These are phyloP conservation scores for Operophtera brumata DNA, from an alignment of 2,888 invertebrate species.

Conservation along the genomic window DNA sequence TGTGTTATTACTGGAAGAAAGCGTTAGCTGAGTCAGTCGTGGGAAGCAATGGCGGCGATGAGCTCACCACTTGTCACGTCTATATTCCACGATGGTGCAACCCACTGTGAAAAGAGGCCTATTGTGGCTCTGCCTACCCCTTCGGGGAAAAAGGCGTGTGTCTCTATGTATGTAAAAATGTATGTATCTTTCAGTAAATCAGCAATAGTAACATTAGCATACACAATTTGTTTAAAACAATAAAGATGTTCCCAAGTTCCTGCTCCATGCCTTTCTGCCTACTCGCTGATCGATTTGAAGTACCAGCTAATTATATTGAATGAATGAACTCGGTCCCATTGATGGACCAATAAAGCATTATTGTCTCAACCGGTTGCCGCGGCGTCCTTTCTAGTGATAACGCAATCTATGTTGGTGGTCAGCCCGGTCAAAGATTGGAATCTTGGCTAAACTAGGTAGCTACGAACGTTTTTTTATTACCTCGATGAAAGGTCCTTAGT, in stretches of 20 bases:
- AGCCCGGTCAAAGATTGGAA: background rate
- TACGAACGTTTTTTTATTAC: background rate
- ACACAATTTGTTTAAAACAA: too few species aligned
- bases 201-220: too few species aligned
- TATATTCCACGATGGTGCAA: too few species aligned
- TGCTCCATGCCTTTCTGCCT: constrained; percentile 40
- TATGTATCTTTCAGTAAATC: too few species aligned
- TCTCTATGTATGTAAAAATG: too few species aligned
- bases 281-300: constrained; percentile 55
- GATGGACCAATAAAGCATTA: constrained; percentile 56
- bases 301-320: constrained; percentile 51
- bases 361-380: constrained; percentile 57
- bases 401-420: constrained; percentile 49
- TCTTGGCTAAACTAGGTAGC: background rate
- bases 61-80: too few species aligned
- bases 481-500: background rate
- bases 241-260: background rate
- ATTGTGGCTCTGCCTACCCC: too few species aligned
- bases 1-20: too few species aligned
- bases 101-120: too few species aligned
- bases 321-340: constrained; percentile 64
- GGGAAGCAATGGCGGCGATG: too few species aligned
- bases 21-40: too few species aligned
- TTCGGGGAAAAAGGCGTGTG: too few species aligned
- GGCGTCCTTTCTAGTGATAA: constrained; percentile 58